Evolutionary conservation across 2,888 invertebrate genomes (phyloP).

Genomic region (Hydroisotoma schaefferi): DNA sequence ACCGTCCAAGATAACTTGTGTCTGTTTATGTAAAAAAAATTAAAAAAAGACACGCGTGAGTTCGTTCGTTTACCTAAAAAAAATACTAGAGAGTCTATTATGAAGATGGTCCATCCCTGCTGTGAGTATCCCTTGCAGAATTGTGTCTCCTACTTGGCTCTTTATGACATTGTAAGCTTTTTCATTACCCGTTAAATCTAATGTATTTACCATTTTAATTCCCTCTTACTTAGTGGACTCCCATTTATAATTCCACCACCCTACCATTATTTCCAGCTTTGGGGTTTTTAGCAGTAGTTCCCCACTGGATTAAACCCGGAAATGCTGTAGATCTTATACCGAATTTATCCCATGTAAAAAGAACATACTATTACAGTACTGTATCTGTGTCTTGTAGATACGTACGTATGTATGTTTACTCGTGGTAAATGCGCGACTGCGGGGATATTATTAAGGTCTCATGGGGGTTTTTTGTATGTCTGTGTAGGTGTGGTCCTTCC

Average conservation of each 20-base stretch:
- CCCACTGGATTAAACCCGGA: not conserved
- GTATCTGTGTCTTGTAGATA: not conserved
- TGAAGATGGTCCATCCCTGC: constrained; percentile 41
- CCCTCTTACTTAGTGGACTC: not conserved
- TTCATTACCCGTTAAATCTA: no score
- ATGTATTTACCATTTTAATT: constrained; percentile 3
- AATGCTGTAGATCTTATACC: not conserved
- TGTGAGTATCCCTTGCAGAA: constrained; percentile 38
- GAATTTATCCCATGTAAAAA: no score
- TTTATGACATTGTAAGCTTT: constrained; percentile 45
- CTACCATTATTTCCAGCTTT: no score
- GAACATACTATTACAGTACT: not conserved
- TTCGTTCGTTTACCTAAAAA: no score
- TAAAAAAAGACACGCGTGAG: no score
- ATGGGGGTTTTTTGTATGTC: not conserved
- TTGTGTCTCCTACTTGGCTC: constrained; percentile 41
- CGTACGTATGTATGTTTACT: not conserved
- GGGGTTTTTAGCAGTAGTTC: no score
- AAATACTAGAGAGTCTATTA: no score
- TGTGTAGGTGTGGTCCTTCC: constrained; percentile 43
- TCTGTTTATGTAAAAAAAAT: no score
- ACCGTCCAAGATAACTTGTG: no score
- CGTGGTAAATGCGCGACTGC: no score
- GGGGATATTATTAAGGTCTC: no score
- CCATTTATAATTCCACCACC: not conserved